Percentiles rank a stretch among this genome's conserved stretches.
Conservation (phyloP, 2,888 invertebrate species). For the Dicroscelio sp. region DNA sequence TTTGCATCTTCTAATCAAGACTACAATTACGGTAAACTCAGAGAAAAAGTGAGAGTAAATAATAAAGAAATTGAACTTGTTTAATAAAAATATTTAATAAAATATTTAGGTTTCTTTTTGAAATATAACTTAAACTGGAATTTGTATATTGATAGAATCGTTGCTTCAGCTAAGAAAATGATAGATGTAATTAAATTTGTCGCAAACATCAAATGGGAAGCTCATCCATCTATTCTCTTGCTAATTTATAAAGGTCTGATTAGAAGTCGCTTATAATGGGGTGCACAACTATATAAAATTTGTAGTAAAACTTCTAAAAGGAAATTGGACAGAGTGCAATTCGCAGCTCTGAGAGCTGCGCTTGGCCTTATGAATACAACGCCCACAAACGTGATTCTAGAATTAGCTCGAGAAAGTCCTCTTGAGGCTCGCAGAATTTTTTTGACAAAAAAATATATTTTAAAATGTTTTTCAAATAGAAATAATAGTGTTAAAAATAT, state of each 20-base stretch:
- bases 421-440: too few species aligned
- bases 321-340: not conserved
- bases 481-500: too few species aligned
- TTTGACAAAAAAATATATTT: too few species aligned
- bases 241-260: not conserved
- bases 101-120: not conserved
- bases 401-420: too few species aligned
- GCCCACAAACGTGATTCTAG: too few species aligned
- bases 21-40: too few species aligned
- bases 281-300: not conserved
- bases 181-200: not conserved
- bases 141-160: too few species aligned
- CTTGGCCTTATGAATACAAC: slow-evolving; percentile 8
- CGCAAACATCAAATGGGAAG: not conserved
- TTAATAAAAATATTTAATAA: too few species aligned
- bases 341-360: not conserved
- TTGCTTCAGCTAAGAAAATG: not conserved
- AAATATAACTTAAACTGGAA: not conserved
- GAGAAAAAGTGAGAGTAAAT: too few species aligned
- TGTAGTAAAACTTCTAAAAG: not conserved
- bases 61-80: too few species aligned
- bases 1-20: too few species aligned
- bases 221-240: not conserved
- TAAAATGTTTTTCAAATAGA: too few species aligned
- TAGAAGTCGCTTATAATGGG: not conserved